Evolutionary conservation across 1,140 invertebrate species (phyloP).

Genomic region (Drosophila parvula): DNA sequence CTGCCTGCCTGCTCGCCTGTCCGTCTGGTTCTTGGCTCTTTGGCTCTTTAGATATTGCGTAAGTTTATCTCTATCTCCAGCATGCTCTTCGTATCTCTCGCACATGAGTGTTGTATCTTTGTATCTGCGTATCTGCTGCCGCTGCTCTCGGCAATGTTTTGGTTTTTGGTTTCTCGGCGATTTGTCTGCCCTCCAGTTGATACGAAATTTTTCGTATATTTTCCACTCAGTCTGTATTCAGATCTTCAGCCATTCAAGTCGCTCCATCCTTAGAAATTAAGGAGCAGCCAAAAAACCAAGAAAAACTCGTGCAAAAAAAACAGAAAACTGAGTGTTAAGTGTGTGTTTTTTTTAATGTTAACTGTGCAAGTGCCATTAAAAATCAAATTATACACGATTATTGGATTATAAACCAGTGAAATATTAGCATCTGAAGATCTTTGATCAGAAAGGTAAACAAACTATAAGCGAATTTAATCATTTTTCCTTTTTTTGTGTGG

Average conservation of each 20-base stretch:
- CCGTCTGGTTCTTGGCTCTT: constrained; percentile 42
- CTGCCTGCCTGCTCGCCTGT: constrained; percentile 21
- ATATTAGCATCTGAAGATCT: background rate
- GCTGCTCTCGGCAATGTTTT: constrained; percentile 62
- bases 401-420: background rate
- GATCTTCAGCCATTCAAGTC: constrained; percentile 72
- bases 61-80: constrained; percentile 76
- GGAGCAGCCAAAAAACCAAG: background rate
- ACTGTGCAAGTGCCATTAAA: background rate
- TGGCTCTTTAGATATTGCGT: constrained; percentile 60
- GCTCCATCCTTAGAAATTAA: constrained; percentile 2
- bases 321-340: background rate
- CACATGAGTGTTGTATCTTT: constrained; percentile 17
- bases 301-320: background rate
- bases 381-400: constrained; percentile 2
- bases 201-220: constrained; percentile 74
- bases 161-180: constrained; percentile 49
- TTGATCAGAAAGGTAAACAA: constrained; percentile 8
- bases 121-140: constrained; percentile 11
- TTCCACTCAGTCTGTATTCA: constrained; percentile 78
- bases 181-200: constrained; percentile 59
- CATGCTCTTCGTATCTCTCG: constrained; percentile 27
- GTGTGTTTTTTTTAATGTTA: constrained; percentile 15
- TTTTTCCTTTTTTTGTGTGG: too few species aligned
- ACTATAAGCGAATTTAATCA: background rate